Evolutionary conservation across 2,797 vertebrate genomes (phyloP), one percentile per base, ranked within the genome.

Genomic region (Nothura maculosa): DNA sequence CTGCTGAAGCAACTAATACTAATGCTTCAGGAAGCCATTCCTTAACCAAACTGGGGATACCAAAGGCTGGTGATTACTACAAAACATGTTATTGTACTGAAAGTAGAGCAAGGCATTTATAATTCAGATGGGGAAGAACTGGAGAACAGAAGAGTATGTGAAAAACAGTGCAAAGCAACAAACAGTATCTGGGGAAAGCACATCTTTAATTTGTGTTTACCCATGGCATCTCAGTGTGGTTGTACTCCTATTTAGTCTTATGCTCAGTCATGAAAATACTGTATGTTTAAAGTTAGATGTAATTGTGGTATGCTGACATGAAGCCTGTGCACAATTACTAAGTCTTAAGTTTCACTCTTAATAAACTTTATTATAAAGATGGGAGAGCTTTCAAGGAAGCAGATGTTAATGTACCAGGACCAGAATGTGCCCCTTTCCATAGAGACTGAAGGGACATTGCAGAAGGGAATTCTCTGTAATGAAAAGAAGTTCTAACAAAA

Each of bases 1-100:
- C 43, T 91, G 4, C 38, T 77, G 90, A 93, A 93, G 68, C 90
- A 88, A 91, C 91, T 92, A 77, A 75, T 89, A 93, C 90, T 96
- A 96, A 95, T 0, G 1, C 72, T 89, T 92, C 86, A 92, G 62
- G 72, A 90, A 75, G 68, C 12, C 70, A 8, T 48, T 88, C 34
- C 64, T 85, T 93, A 92, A 87, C 69, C 77, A 40, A 84, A 50
- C 32, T 69, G 61, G 22, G 21, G n/a, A 17, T 85, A 52, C 54
- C 27, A 24, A 8, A 85, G 61, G 42, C 48, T 52, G 45, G 45
- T n/a, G 70, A 80, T 81, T 45, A 48, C 21, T 85, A 90, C 20
- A n/a, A 82, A 34, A 89, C 2, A 0, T 40, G 13, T 67, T 77
- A 25, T 78, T 81, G 43, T 86, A 62, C 27, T 52, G 64, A 40